Evolutionary conservation across 1,140 invertebrate species (phyloP).

Genomic region (Anthonomus grandis): DNA sequence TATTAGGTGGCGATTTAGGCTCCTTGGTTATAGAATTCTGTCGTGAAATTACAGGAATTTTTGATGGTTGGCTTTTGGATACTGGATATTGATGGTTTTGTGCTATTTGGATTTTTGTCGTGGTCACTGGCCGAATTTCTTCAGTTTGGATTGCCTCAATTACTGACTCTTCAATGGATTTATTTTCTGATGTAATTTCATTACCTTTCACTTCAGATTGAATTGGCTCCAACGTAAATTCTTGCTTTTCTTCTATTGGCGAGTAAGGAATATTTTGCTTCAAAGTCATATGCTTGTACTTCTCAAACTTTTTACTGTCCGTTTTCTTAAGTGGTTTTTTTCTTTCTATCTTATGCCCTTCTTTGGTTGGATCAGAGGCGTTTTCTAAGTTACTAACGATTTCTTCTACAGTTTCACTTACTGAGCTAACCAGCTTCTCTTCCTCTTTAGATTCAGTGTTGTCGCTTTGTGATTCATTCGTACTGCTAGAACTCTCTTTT

Average conservation of each 20-base stretch:
- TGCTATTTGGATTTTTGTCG: conserved; percentile 41
- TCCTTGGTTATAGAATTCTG: conserved; percentile 37
- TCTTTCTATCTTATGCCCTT: conserved; percentile 16
- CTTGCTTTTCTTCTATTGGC: conserved; percentile 24
- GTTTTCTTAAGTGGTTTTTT: conserved; percentile 25
- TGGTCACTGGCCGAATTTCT: conserved; percentile 24
- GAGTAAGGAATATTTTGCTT: conserved; percentile 8
- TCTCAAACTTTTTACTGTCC: conserved; percentile 25
- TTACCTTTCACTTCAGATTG: background rate
- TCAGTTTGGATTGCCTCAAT: background rate
- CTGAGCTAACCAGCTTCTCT: background rate
- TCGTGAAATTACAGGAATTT: conserved; percentile 40
- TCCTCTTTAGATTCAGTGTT: conserved; percentile 9
- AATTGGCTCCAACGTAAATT: background rate
- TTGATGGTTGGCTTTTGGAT: conserved; percentile 35
- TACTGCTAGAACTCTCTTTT: conserved; percentile 27
- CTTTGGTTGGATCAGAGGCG: background rate
- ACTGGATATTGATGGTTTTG: conserved; percentile 38
- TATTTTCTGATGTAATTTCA: background rate
- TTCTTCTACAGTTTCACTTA: conserved; percentile 1
- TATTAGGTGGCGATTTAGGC: conserved; percentile 29
- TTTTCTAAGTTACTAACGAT: conserved; percentile 15
- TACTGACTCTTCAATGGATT: background rate
- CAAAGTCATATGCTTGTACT: conserved; percentile 25
- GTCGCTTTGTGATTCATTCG: conserved; percentile 33